A percentile compares a stretch with the other conserved stretches of the same genome.
These are phyloP conservation scores for Hypsopygia costalis DNA, from an alignment of 2,888 invertebrate genomes.

Conservation along the genomic window DNA sequence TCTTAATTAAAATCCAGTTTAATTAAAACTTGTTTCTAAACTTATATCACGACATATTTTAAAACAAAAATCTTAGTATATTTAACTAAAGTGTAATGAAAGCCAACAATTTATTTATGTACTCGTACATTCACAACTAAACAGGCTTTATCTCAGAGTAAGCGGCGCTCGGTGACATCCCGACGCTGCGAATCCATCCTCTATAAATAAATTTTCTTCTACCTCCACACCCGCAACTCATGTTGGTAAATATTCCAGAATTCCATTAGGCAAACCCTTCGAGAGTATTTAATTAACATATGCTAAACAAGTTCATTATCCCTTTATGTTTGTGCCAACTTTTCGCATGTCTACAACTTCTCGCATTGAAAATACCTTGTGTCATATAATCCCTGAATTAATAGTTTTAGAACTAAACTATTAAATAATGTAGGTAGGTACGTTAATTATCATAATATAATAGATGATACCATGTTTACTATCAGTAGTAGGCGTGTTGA, in stretches of 20 bases:
- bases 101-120: no score
- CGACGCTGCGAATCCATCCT: neutral
- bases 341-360: slow-evolving; percentile 31
- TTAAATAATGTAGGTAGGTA: neutral
- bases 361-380: slow-evolving; percentile 27
- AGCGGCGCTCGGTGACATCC: no score
- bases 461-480: neutral
- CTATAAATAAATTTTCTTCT: slow-evolving; percentile 12
- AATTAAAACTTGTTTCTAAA: no score
- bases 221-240: slow-evolving; percentile 25
- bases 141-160: no score
- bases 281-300: slow-evolving; percentile 66
- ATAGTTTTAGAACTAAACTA: neutral
- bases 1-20: no score
- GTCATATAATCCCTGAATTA: neutral
- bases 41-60: no score
- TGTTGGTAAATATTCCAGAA: slow-evolving; percentile 44
- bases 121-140: no score
- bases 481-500: no score
- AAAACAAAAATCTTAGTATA: no score
- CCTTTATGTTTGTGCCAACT: slow-evolving; percentile 39
- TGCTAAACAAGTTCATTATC: slow-evolving; percentile 59
- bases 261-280: slow-evolving; percentile 55
- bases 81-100: no score
- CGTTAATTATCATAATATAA: neutral